Evolutionary conservation across 2,888 invertebrate genomes (phyloP).

Genomic region (Hydraecia micacea): DNA sequence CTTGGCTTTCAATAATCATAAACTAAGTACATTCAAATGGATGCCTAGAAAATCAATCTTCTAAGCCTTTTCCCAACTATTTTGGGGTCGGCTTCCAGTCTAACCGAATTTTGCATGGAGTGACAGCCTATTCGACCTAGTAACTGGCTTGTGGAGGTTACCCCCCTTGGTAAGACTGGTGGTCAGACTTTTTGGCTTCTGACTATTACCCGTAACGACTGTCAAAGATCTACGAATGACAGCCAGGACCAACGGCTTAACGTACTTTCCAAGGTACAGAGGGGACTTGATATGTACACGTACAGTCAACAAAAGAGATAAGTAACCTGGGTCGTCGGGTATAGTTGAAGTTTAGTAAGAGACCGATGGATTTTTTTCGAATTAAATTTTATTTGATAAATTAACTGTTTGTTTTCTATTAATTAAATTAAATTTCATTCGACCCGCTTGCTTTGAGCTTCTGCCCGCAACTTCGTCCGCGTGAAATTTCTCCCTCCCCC

Average conservation of each 20-base stretch:
- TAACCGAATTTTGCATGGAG: background rate
- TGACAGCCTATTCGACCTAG: background rate
- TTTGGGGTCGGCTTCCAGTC: background rate
- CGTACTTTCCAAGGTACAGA: background rate
- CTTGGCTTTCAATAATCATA: background rate
- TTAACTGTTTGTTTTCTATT: no score
- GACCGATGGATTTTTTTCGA: no score
- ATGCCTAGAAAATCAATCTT: background rate
- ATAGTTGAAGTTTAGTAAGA: no score
- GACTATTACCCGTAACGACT: background rate
- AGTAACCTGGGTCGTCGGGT: no score
- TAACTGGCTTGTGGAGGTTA: background rate
- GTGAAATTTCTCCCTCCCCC: no score
- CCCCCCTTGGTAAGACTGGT: background rate
- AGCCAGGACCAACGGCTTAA: background rate
- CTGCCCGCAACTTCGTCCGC: no score
- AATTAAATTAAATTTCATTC: no score
- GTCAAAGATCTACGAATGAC: background rate
- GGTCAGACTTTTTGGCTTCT: background rate
- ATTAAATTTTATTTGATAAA: no score
- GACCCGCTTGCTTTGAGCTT: no score
- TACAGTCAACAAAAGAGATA: no score
- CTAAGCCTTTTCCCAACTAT: background rate
- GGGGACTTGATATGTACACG: background rate
- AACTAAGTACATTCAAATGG: background rate